phyloP scores from a whole-genome alignment of 1,140 invertebrate species.

The Panulirus ornatus region DNA sequence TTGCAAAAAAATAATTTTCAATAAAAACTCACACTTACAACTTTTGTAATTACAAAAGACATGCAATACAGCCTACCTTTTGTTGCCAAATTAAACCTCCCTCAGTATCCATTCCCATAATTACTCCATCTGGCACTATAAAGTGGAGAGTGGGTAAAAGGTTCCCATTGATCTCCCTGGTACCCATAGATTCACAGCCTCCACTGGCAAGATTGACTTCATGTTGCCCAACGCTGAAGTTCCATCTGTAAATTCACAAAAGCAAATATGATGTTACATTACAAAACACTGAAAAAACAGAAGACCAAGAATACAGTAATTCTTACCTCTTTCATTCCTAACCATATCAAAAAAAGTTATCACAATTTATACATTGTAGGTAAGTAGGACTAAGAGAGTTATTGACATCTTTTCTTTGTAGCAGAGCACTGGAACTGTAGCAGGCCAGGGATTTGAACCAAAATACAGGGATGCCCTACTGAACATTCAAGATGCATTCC shows the following conservation, averaged over 20 bases:
- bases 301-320: too few relatives aligned
- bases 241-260: slow-evolving; percentile 87
- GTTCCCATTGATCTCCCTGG: not conserved
- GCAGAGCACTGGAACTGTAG: too few relatives aligned
- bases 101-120: slow-evolving; percentile 58
- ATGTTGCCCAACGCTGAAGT: slow-evolving; percentile 95
- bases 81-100: slow-evolving; percentile 50
- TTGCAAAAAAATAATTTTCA: not conserved
- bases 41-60: not conserved
- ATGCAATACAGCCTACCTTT: slow-evolving; percentile 24
- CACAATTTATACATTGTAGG: too few relatives aligned
- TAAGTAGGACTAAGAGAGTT: too few relatives aligned
- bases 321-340: too few relatives aligned
- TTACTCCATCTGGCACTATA: slow-evolving; percentile 51
- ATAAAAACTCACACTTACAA: not conserved
- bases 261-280: too few relatives aligned
- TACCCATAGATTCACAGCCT: slow-evolving; percentile 32
- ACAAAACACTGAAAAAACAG: too few relatives aligned
- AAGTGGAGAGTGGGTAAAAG: slow-evolving; percentile 41
- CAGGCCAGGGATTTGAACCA: too few relatives aligned
- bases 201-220: slow-evolving; percentile 84
- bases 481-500: too few relatives aligned
- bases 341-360: too few relatives aligned
- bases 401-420: too few relatives aligned
- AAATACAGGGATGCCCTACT: too few relatives aligned